These are phyloP conservation scores for Ylistrum balloti DNA, from an alignment of 1,140 invertebrate genomes.

Conservation along the genomic window DNA sequence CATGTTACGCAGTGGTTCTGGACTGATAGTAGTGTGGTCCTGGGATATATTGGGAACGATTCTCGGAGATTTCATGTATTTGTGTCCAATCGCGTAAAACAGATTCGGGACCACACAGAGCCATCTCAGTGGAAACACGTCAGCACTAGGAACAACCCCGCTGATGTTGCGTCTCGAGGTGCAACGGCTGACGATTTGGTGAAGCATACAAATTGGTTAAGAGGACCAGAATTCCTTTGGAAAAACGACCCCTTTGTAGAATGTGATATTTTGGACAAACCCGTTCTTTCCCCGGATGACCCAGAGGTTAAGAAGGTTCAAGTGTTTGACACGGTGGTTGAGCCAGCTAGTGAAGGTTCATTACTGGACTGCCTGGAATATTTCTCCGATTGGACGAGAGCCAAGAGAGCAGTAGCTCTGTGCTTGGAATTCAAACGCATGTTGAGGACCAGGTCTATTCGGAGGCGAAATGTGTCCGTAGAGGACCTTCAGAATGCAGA, in stretches of 20 bases:
- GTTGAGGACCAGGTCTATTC: background rate
- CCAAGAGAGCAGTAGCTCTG: constrained; percentile 44
- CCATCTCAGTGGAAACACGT: constrained; percentile 62
- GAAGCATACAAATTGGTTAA: constrained; percentile 53
- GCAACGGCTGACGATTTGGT: constrained; percentile 47
- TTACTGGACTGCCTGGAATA: constrained; percentile 21
- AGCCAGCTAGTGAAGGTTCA: background rate
- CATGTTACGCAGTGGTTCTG: constrained; percentile 58
- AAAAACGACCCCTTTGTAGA: background rate
- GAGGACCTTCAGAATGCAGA: no score
- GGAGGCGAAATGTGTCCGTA: no score
- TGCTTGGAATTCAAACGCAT: constrained; percentile 44
- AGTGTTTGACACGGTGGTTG: background rate
- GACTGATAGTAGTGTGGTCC: constrained; percentile 60
- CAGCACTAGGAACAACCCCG: constrained; percentile 56
- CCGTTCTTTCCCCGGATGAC: constrained; percentile 9
- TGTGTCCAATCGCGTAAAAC: constrained; percentile 62
- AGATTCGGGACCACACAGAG: constrained; percentile 57
- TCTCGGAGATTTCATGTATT: constrained; percentile 62
- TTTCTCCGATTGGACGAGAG: constrained; percentile 53
- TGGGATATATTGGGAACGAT: constrained; percentile 67
- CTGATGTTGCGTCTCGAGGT: constrained; percentile 63
- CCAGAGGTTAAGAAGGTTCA: constrained; percentile 52
- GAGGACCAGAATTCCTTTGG: constrained; percentile 55
- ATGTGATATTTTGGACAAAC: background rate